Percentiles rank a stretch among this genome's conserved stretches.
Evolutionary conservation across 2,888 invertebrate species (phyloP).

Genomic region (Heliconius cydno): DNA sequence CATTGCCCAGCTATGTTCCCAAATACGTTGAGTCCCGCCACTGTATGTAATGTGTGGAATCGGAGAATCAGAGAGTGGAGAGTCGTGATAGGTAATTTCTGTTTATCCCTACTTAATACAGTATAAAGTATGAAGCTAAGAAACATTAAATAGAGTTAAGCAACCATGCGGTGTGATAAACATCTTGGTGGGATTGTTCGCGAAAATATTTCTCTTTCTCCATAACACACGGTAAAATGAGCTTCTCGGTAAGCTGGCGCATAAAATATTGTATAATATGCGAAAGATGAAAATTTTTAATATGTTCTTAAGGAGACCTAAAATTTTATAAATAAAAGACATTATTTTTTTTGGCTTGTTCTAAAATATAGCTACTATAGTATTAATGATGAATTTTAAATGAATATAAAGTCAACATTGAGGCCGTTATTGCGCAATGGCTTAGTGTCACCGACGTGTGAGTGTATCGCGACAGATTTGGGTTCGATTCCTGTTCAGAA

Average conservation of each 20-base stretch:
- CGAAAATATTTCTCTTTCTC: constrained; percentile 40
- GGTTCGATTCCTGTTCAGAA: not conserved
- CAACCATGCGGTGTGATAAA: constrained; percentile 29
- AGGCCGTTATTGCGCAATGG: too few species aligned
- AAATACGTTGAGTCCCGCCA: too few species aligned
- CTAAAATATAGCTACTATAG: not conserved
- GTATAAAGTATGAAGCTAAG: not conserved
- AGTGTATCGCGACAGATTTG: not conserved
- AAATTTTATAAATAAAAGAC: constrained; percentile 41
- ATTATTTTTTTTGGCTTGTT: constrained; percentile 7
- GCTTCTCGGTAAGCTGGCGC: constrained; percentile 37
- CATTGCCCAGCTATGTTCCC: too few species aligned
- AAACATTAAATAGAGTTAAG: not conserved
- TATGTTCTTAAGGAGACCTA: constrained; percentile 37
- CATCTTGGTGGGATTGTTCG: constrained; percentile 27
- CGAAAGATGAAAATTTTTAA: constrained; percentile 44
- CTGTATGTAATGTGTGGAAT: not conserved
- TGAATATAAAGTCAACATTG: too few species aligned
- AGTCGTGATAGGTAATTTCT: not conserved
- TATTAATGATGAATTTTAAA: too few species aligned
- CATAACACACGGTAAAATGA: constrained; percentile 42
- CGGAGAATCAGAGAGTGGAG: not conserved
- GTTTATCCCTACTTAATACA: not conserved
- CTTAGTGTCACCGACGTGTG: not conserved
- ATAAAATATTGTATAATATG: constrained; percentile 43